Conservation (phyloP, 2,113 vertebrate species). For the Hystrix brachyura region DNA sequence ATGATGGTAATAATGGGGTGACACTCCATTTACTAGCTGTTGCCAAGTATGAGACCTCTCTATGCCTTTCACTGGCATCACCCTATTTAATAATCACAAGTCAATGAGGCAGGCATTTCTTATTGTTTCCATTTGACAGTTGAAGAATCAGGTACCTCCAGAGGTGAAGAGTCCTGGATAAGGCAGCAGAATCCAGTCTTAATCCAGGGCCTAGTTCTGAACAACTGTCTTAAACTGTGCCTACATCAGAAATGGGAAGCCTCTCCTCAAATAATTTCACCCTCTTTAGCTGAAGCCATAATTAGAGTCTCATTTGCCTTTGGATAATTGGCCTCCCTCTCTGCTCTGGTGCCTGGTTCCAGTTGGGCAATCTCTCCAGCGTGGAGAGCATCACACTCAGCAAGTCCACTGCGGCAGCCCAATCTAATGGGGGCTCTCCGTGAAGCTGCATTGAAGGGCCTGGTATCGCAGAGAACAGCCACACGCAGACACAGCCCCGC, state of each 20-base stretch:
- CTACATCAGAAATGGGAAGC: not conserved
- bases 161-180: not conserved
- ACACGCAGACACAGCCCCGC: not conserved
- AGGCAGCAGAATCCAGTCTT: not conserved
- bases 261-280: slow-evolving; percentile 2
- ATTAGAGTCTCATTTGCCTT: slow-evolving; percentile 53
- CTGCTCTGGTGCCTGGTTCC: slow-evolving; percentile 15
- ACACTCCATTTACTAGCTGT: not conserved
- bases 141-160: not conserved
- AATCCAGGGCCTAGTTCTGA: not conserved
- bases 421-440: not conserved
- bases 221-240: not conserved
- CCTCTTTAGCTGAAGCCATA: slow-evolving; percentile 36
- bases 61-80: not conserved
- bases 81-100: not conserved
- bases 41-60: not conserved
- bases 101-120: not conserved
- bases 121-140: not conserved
- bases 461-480: not conserved
- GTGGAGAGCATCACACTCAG: not conserved
- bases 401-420: not conserved
- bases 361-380: not conserved
- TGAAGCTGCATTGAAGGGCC: not conserved
- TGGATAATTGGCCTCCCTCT: slow-evolving; percentile 57
- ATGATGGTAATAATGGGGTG: no score